phyloP scores from a whole-genome alignment of 2,888 invertebrate genomes.

The Esperia sulphurella region DNA sequence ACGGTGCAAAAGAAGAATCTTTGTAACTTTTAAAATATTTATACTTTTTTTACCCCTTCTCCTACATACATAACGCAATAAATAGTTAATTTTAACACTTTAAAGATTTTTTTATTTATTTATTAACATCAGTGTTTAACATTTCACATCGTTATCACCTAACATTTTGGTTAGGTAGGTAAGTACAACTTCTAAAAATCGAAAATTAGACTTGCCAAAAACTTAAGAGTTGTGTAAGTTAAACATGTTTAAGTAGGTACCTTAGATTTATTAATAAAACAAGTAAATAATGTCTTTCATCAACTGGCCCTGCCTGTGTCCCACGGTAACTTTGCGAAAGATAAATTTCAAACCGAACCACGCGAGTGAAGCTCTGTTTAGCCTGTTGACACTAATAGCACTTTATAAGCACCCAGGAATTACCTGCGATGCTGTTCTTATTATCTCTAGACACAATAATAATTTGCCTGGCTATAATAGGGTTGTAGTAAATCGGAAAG shows the following conservation, averaged over 20 bases:
- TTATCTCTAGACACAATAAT: conserved; percentile 24
- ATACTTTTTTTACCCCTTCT: too few relatives aligned
- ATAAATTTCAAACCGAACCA: conserved; percentile 3
- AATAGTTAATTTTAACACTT: too few relatives aligned
- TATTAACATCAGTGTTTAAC: too few relatives aligned
- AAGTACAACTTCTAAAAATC: too few relatives aligned
- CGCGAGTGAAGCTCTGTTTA: conserved; percentile 13
- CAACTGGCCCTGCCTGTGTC: background rate
- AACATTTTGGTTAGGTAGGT: too few relatives aligned
- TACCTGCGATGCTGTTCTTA: conserved; percentile 28
- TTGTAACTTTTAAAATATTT: too few relatives aligned
- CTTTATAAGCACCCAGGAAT: conserved; percentile 3
- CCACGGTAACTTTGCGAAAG: background rate
- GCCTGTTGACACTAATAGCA: conserved; percentile 13
- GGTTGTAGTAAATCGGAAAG: conserved; percentile 14
- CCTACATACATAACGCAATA: too few relatives aligned
- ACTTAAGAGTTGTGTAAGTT: too few relatives aligned
- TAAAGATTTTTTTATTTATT: too few relatives aligned
- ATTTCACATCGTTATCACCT: too few relatives aligned
- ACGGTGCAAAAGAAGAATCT: too few relatives aligned
- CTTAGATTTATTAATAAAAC: background rate
- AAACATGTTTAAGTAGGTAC: background rate
- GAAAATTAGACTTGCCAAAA: too few relatives aligned
- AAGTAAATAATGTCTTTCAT: background rate
- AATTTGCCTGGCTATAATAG: conserved; percentile 39